Evolutionary conservation across 2,113 vertebrate genomes (phyloP), one percentile per base, ranked within the genome.

Genomic region (Entomyzon cyanotis): DNA sequence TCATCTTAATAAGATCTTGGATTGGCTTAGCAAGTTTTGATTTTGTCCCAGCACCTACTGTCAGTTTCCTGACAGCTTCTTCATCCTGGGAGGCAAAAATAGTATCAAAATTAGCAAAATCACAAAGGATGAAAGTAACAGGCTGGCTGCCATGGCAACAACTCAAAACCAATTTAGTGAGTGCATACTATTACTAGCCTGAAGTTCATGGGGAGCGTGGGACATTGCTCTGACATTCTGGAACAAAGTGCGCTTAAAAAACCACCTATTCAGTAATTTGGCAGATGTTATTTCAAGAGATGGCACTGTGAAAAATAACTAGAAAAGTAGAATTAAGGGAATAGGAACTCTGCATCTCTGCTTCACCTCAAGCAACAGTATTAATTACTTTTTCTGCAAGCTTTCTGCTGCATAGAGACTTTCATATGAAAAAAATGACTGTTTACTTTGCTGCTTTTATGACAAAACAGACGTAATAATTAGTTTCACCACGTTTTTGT

Each of bases 1-100:
- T 99, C 97, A 98, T 98, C 87, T 99, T 98, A 87, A 99, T 99
- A 41, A 99, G 98, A 27, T 99, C 99, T 87, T 99, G 99, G 37
- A 99, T 97, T 0, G 99, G 98, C 88, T 98, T 99, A 37, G 98
- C 95, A 18, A 99, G 98, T 92, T 98, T 98, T 41, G 99, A 99
- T 78, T 99, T 99, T 24, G 98, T 98, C 28, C 99, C 99, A 0
- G 99, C 98, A 23, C 96, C 97, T 22, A 98, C 98, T 0, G 99
- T 99, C 90, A 99, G 95, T 93, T 98, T 99, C 97, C 97, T 99
- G 86, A 99, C 99, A 1, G 99, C 99, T 93, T 99, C 99, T 94
- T 99, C 99, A 49, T 99, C 99, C 99, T 99, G 56, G 15, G 35
- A 89, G n/a, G 55, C 33, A 59, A 93, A 93, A 84, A 75, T 50